Percentiles rank a stretch among this genome's conserved stretches.
Conservation (phyloP, 2,113 vertebrate species). For the Anser brachyrhynchus region DNA sequence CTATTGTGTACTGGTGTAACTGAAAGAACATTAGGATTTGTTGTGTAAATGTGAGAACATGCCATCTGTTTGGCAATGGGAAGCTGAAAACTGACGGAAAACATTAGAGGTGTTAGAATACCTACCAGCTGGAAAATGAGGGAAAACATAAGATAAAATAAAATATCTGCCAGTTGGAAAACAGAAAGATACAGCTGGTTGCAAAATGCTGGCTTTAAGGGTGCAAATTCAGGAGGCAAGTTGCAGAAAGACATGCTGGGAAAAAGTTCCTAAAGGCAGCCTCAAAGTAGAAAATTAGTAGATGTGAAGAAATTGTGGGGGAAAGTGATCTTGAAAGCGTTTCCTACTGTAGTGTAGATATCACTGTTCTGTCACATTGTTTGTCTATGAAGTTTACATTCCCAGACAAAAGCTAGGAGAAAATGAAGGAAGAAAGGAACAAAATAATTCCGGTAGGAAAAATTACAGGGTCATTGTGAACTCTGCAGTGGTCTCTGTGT, state of each 20-base stretch:
- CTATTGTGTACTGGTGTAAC: constrained; percentile 31
- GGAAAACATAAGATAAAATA: constrained; percentile 55
- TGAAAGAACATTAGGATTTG: constrained; percentile 54
- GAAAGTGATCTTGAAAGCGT: background rate
- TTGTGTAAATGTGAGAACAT: constrained; percentile 63
- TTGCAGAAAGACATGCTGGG: background rate
- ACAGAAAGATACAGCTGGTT: constrained; percentile 52
- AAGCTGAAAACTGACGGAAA: constrained; percentile 62
- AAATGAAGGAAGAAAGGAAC: background rate
- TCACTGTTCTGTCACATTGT: background rate
- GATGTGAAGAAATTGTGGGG: background rate
- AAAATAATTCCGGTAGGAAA: background rate
- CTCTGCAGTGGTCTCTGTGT: background rate
- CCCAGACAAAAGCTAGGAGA: background rate
- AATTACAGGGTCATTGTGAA: background rate
- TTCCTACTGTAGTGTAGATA: background rate
- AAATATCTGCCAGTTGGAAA: constrained; percentile 56
- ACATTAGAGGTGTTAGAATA: constrained; percentile 58
- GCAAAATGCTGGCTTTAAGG: constrained; percentile 38
- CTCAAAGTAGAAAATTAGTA: background rate
- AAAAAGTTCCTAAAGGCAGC: background rate
- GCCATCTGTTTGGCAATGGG: constrained; percentile 62
- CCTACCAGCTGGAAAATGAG: constrained; percentile 64
- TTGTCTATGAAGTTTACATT: background rate
- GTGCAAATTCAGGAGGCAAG: background rate